Base-by-base conservation (phyloP, 2,888 invertebrate genomes). In the Catocala sponsa region DNA sequence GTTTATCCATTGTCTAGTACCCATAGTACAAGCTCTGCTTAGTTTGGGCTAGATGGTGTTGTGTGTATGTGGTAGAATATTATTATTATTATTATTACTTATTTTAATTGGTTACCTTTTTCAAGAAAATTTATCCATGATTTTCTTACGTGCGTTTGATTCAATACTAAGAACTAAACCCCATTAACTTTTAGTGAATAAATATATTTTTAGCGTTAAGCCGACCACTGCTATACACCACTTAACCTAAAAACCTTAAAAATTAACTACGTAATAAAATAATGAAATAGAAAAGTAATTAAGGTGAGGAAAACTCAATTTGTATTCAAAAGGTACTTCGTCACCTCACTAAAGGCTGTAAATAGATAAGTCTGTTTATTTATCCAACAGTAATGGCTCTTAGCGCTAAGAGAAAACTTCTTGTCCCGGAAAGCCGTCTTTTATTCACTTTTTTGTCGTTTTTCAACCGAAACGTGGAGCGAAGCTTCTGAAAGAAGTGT, bases 321-420 rank as follows among this genome's bases (percentile, higher is more conserved):
- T 15, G 53, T 54, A 47, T 63, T 65, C 33, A 72, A 58, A 63
- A 53, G 61, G 58, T 55, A 53, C 61, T 59, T 12, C 48, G 61
- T 47, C 59, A 55, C 59, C 52, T 51, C 12, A 42, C 49, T 25
- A 15, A 48, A 38, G 42, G 53, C 46, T 63, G 48, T 63, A 63
- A 66, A 67, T 59, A 67, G 55, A 63, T 59, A 70, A 68, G 59
- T 59, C 67, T 65, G 73, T 79, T 75, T 79, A 70, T 79, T 76
- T 73, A 68, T 60, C 59, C 54, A 62, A 47, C 63, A 68, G 59
- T 68, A 69, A 70, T 71, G 59, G 71, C 65, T 64, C 58, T 73
- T 56, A 57, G 54, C 12, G 53, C 55, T 50, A 65, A 55, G 57
- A 68, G 72, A 65, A 70, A 73, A 72, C 68, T 74, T 68, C 44